Evolutionary conservation across 2,113 vertebrate species (phyloP).

Genomic region (Albula glossodonta): DNA sequence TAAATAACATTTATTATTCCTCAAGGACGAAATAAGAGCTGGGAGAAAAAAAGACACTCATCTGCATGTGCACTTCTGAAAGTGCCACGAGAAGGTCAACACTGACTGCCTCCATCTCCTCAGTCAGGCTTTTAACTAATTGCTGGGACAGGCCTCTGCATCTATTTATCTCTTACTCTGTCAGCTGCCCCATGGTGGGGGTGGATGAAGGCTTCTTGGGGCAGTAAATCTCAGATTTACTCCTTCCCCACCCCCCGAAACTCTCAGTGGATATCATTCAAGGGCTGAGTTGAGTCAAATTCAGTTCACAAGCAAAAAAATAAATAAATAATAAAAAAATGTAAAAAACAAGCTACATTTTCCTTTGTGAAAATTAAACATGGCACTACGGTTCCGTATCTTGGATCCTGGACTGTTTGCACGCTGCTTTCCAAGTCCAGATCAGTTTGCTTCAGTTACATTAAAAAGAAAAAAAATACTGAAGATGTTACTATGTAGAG

Average conservation of each 20-base stretch:
- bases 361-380: no score
- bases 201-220: background rate
- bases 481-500: background rate
- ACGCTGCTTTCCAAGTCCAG: background rate
- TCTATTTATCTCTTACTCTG: background rate
- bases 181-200: background rate
- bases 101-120: background rate
- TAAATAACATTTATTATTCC: constrained; percentile 8
- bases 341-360: background rate
- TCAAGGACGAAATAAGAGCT: background rate
- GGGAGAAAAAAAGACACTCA: background rate
- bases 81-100: constrained; percentile 10
- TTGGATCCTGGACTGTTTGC: background rate
- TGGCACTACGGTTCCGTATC: background rate
- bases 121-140: constrained; percentile 12
- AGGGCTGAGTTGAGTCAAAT: background rate
- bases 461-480: background rate
- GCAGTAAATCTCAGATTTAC: background rate
- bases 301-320: no score
- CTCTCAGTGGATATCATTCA: background rate
- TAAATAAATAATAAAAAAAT: no score
- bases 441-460: background rate
- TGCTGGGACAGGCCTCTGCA: background rate
- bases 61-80: background rate
- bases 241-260: background rate